Evolutionary conservation across 1,140 invertebrate genomes (phyloP), one percentile per base, ranked within the genome.

Genomic region (Colletes latitarsis): DNA sequence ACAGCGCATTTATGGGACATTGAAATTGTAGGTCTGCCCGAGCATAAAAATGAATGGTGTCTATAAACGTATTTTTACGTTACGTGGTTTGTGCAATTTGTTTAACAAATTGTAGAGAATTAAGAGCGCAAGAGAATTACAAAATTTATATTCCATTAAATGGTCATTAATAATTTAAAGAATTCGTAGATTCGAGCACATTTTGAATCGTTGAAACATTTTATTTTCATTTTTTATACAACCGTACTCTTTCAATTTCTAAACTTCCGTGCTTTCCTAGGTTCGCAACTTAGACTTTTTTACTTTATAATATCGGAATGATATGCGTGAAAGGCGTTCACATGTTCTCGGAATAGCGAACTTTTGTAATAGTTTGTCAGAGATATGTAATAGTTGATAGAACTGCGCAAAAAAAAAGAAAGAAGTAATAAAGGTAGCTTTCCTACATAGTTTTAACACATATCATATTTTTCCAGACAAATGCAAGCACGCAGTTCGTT

Each of bases 1-100:
- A 87, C 71, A 87, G 90, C 88, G 91, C 89, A 90, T 84, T 90
- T 90, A 85, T 66, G 79, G 86, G 83, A 81, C 74, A 89, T 88
- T 66, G 46, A 86, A 82, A 82, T 66, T 67, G 64, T 86, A 85
- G 76, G 77, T 85, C 81, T 86, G 79, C 75, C 66, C 63, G 30
- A 58, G 52, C 81, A 66, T 68, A 53, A 21, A 58, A 77, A 30
- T 46, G 55, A 52, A 73, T 73, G 58, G 39, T 64, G 19, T 73
- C 41, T 78, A 63, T 62, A 64, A 64, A 79, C 39, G 41, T 73
- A 84, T 64, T 78, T 84, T 85, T 85, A 78, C 53, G 78, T 85
- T 85, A 66, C 39, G 69, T 5, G 43, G 70, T 62, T 53, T 74
- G 74, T 57, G 58, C 69, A 46, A 85, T 67, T 77, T 73, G 83